Conservation (phyloP, 2,113 vertebrate species). For the Hyperopisus bebe region DNA sequence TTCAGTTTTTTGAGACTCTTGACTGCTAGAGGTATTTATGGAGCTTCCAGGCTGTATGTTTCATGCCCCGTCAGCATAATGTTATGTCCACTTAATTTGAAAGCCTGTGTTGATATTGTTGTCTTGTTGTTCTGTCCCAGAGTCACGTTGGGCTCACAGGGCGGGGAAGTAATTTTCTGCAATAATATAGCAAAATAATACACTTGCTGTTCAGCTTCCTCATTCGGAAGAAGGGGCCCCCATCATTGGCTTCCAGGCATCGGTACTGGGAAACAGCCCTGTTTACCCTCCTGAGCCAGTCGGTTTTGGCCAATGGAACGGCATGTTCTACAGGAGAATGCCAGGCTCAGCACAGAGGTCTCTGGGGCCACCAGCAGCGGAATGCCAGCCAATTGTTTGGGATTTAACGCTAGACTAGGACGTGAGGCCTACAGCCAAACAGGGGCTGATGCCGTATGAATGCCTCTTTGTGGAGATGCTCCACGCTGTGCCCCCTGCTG, state of each 20-base stretch:
- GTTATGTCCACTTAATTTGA: not conserved
- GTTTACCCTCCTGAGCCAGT: not conserved
- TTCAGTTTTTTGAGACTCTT: not conserved
- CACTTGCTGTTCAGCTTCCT: not conserved
- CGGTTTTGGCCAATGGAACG: not conserved
- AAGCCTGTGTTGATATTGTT: not conserved
- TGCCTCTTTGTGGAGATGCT: slow-evolving; percentile 4
- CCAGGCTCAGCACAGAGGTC: not conserved
- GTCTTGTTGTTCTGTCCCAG: not conserved
- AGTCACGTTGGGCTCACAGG: not conserved
- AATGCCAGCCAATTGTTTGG: not conserved
- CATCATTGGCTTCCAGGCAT: not conserved
- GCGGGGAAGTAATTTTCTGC: not conserved
- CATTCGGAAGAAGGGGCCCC: not conserved
- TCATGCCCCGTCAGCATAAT: not conserved
- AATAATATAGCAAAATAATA: not conserved
- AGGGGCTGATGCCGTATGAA: not conserved
- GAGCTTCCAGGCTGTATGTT: not conserved
- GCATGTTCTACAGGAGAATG: not conserved
- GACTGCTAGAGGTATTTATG: not conserved
- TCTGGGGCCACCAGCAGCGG: not conserved
- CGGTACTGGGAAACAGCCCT: not conserved
- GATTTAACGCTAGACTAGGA: slow-evolving; percentile 10
- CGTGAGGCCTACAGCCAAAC: not conserved
- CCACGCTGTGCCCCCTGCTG: not conserved